A percentile compares a stretch with the other conserved stretches of the same genome.
Evolutionary conservation across 2,113 vertebrate species (phyloP).

Genomic region (Emydocephalus ijimae): DNA sequence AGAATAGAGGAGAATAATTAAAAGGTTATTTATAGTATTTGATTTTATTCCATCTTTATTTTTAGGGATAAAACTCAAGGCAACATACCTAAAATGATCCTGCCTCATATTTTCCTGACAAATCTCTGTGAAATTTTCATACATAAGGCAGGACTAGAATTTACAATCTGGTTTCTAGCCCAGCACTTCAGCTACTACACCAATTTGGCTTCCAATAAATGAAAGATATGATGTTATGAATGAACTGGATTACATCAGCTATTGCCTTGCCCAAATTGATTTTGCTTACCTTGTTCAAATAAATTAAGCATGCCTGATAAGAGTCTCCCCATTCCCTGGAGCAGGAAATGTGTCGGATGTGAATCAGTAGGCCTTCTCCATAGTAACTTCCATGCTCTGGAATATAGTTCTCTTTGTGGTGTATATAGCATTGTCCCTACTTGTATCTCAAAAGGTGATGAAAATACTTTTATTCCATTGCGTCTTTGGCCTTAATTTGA

Average conservation of each 20-base stretch:
- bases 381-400: neutral
- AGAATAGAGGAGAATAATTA: neutral
- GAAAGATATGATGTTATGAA: neutral
- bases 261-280: neutral
- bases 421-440: neutral
- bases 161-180: neutral
- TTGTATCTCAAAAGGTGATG: neutral
- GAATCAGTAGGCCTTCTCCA: neutral
- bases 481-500: neutral
- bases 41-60: neutral
- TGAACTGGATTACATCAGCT: neutral
- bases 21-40: neutral
- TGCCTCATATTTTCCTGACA: neutral
- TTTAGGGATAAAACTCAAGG: neutral
- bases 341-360: neutral
- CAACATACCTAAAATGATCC: neutral
- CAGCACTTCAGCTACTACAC: neutral
- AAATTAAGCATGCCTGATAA: neutral
- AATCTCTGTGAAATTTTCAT: neutral
- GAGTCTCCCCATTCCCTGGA: neutral
- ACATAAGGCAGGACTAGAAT: neutral
- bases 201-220: neutral
- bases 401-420: neutral
- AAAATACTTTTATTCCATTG: neutral
- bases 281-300: neutral